Evolutionary conservation across 37 sponge, comb jelly and placozoan species (phyloP), one percentile per base, ranked within the genome.

Genomic region (Dysidea cf. avara): DNA sequence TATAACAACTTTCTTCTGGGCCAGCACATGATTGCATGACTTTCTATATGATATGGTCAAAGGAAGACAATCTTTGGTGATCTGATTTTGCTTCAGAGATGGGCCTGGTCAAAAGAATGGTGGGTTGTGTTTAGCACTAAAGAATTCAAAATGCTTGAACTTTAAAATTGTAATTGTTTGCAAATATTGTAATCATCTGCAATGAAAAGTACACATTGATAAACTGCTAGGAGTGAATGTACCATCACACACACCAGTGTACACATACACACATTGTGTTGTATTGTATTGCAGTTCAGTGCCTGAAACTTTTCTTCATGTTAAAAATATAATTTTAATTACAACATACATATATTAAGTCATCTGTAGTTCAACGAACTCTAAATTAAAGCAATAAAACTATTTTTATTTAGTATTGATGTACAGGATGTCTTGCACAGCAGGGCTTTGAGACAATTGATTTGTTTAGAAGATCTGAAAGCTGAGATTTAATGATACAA

Each of bases 401-500:
- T n/a, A n/a, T n/a, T n/a, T n/a, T n/a, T n/a, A n/a, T n/a, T n/a
- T n/a, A n/a, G n/a, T n/a, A n/a, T n/a, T n/a, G n/a, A n/a, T n/a
- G n/a, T n/a, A n/a, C n/a, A n/a, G n/a, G 28, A 74, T 26, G 4
- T 18, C 43, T 52, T 66, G 35, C 33, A 77, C 47, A 38, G 46
- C 31, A n/a, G 24, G 52, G 0, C 26, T 29, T 16, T 2, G 30
- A 50, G 2, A 46, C 68, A 77, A 24, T 26, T 74, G 33, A 62
- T 26, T 66, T 0, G 43, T 59, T 7, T 49, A 67, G 2, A 78
- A 63, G 21, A 54, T 51, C 37, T 82, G 74, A 37, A 16, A 30
- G 0, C 71, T 70, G 28, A 83, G 49, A 25, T 76, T 60, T 28
- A 83, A 29, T 0, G 18, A 0, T 54, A 28, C n/a, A 9, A 83